These are phyloP conservation scores for Pristionchus entomophagus DNA, from an alignment of 2,888 invertebrate species.

Conservation along the genomic window DNA sequence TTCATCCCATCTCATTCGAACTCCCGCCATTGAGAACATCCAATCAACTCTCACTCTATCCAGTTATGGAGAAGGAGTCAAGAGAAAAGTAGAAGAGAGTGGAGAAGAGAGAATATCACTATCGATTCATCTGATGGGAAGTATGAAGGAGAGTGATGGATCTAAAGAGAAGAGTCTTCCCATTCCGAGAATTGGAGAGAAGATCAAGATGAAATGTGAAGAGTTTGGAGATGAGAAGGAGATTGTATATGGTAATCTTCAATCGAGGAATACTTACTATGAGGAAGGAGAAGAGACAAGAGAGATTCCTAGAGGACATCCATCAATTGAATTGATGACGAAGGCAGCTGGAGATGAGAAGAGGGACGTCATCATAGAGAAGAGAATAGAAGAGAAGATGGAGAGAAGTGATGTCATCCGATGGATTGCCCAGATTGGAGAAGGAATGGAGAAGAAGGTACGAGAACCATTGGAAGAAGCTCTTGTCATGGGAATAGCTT, in stretches of 20 bases:
- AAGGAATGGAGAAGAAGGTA: conserved; percentile 49
- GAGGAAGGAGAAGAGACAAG: conserved; percentile 57
- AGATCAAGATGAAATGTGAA: conserved; percentile 57
- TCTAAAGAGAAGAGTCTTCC: conserved; percentile 51
- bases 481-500: conserved; percentile 62
- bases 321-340: conserved; percentile 51
- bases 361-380: neutral
- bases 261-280: conserved; percentile 53
- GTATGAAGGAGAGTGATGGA: conserved; percentile 32
- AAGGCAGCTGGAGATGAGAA: conserved; percentile 57
- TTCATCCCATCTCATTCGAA: conserved; percentile 56
- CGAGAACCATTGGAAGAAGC: conserved; percentile 63
- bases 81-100: conserved; percentile 55
- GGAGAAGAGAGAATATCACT: conserved; percentile 65
- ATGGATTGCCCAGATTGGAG: conserved; percentile 60
- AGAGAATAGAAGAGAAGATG: conserved; percentile 51
- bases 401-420: conserved; percentile 49
- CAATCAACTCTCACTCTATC: conserved; percentile 49
- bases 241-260: conserved; percentile 67
- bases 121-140: conserved; percentile 65
- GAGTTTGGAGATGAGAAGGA: conserved; percentile 71
- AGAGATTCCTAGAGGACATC: conserved; percentile 53
- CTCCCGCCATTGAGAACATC: conserved; percentile 47
- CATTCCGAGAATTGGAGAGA: conserved; percentile 56
- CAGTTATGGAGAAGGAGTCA: conserved; percentile 51